Base-by-base conservation (phyloP, 2,113 vertebrate genomes). In the Polyodon spathula region DNA sequence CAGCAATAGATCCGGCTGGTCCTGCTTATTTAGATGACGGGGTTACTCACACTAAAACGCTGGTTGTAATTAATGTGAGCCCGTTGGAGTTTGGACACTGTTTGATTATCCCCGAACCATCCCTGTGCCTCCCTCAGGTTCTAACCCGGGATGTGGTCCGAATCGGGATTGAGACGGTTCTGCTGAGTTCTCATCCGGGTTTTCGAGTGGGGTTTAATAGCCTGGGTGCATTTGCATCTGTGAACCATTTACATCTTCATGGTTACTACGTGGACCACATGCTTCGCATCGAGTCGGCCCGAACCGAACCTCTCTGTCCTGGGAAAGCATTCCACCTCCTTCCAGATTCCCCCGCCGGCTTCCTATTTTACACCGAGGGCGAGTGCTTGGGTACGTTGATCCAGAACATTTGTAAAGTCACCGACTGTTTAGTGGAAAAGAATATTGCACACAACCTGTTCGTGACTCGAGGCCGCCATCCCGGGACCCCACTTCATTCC, bases 171-270 rank as follows among this genome's bases (percentile, higher is more conserved):
- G 90, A 97, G 57, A 77, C 86, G 0, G 77, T 90, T 4, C 76
- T 98, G 11, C 81, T 98, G 37, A 97, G 94, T 62, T 65, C 76
- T 0, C 80, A 90, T 60, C 91, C 88, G 0, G 84, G 85, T n/a
- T 93, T 94, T 72, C 78, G 89, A 0, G 76, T 95, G 0, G 94
- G 93, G 2, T 98, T 98, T 72, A 98, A 98, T 75, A 92, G 94
- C 65, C 86, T 97, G 2, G 93, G 93, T 0, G 95, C 80, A 3
- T 84, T 89, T 71, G 93, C 95, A 14, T 98, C 95, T 0, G 90
- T 98, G 48, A 98, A 97, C 76, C 95, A 96, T 62, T 76, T 96
- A 8, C 95, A 97, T 63, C 74, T 98, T 2, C 94, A 97, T 8
- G 89, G 85, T 9, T 90, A 91, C 63, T 98, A 95, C 72, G 66